Percentiles rank a stretch among this genome's conserved stretches.
phyloP scores from a whole-genome alignment of 2,797 vertebrate species.

The Podargus strigoides region DNA sequence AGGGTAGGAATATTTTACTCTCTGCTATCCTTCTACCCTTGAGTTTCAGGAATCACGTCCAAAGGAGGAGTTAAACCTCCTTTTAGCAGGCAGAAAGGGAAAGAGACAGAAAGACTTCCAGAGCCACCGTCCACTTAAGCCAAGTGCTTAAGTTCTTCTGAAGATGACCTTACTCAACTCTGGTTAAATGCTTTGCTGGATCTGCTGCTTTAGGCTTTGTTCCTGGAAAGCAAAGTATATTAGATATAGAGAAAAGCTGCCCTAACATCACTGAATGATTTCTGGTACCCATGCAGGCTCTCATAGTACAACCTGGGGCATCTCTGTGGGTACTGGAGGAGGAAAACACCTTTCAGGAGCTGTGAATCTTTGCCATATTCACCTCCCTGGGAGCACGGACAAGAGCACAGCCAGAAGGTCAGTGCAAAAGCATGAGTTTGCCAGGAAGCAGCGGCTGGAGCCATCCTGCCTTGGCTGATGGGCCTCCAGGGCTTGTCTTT shows the following conservation, averaged over 20 bases:
- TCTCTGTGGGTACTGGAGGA: neutral
- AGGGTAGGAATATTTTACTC: neutral
- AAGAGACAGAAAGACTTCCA: neutral
- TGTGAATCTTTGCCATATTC: neutral
- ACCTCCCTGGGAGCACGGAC: neutral
- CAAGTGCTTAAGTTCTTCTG: neutral
- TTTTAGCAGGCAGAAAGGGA: neutral
- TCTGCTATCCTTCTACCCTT: neutral
- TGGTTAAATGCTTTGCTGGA: neutral
- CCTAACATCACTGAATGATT: no score
- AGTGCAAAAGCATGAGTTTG: neutral
- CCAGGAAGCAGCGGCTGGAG: neutral
- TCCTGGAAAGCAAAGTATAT: neutral
- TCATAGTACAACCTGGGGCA: neutral
- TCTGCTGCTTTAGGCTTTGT: neutral
- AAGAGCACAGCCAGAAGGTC: neutral
- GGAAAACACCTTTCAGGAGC: neutral
- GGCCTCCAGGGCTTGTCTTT: conserved; percentile 8
- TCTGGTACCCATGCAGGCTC: neutral
- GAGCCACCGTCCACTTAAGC: neutral
- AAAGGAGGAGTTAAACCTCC: neutral
- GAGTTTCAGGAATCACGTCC: neutral
- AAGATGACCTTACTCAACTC: neutral
- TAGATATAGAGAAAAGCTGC: neutral
- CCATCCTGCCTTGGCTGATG: neutral